Evolutionary conservation across 2,797 vertebrate species (phyloP), one percentile per base, ranked within the genome.

Genomic region (Coreius guichenoti): DNA sequence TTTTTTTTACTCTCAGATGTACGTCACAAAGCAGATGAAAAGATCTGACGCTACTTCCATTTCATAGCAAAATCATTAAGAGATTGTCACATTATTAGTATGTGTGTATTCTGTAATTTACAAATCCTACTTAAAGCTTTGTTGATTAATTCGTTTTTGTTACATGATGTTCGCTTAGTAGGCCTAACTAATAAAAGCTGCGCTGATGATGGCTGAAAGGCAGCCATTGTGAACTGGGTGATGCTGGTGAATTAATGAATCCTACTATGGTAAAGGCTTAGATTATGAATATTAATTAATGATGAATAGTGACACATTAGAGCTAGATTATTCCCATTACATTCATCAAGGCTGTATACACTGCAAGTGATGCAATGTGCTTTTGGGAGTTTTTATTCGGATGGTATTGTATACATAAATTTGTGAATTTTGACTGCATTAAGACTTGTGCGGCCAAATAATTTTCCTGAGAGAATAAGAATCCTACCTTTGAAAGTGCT

Each of bases 201-300:
- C 7, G 11, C 3, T 31, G 43, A 33, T 67, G 4, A 80, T 67
- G 26, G 45, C 45, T 68, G 45, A 36, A 51, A 33, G 78, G 63
- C 47, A 69, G 79, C n/a, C 8, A 39, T 81, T 39, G 31, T 56
- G 23, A 69, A 70, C 49, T 56, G 31, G 74, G 19, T 36, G 74
- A 58, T 78, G 36, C 5, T 45, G 23, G 8, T 61, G n/a, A 78
- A 43, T 43, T 19, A 43, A 78, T 78, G 33, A 63, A 36, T 82
- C 21, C 13, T 82, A 16, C n/a, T 45, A 47, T 63, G 12, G 54
- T 9, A 23, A 73, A 63, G 54, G 33, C 5, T 70, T n/a, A 19
- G 1, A 39, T 26, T 69, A 4, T 36, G 8, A 33, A 36, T 36
- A 36, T 19, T 39, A n/a, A 72, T 29, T 58, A 7, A 70, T 31